These are phyloP conservation scores for Urocynchramus pylzowi DNA, from an alignment of 2,113 vertebrate genomes.

Conservation along the genomic window DNA sequence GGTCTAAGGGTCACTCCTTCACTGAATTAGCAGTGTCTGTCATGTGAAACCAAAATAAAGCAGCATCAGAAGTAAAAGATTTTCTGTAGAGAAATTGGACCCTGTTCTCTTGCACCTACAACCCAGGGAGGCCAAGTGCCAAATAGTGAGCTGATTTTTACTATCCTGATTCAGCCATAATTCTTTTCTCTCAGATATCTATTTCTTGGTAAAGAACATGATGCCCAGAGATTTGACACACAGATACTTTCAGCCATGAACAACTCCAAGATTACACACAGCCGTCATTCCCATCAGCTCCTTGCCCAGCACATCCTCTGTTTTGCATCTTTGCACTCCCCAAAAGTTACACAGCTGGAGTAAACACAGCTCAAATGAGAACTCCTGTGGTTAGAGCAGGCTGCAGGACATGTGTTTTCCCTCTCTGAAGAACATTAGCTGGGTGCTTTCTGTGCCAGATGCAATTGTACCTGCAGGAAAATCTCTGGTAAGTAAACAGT, in stretches of 20 bases:
- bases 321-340: neutral
- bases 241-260: neutral
- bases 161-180: slow-evolving; percentile 39
- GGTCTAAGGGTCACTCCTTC: slow-evolving; percentile 82
- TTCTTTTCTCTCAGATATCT: slow-evolving; percentile 78
- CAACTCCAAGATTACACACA: neutral
- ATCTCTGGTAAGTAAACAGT: neutral
- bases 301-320: neutral
- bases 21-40: slow-evolving; percentile 90
- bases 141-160: slow-evolving; percentile 81
- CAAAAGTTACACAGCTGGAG: neutral
- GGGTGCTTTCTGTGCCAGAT: neutral
- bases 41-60: slow-evolving; percentile 91
- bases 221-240: neutral
- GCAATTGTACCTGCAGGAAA: neutral
- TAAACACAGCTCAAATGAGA: neutral
- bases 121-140: slow-evolving; percentile 78
- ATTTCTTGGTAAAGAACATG: slow-evolving; percentile 36
- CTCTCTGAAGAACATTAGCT: neutral
- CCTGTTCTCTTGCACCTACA: slow-evolving; percentile 71
- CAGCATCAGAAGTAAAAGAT: slow-evolving; percentile 82
- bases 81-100: slow-evolving; percentile 73
- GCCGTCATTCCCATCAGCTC: neutral
- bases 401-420: neutral
- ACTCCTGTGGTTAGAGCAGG: neutral